Evolutionary conservation across 1,140 invertebrate genomes (phyloP).

Genomic region (Drosophila ogumai): DNA sequence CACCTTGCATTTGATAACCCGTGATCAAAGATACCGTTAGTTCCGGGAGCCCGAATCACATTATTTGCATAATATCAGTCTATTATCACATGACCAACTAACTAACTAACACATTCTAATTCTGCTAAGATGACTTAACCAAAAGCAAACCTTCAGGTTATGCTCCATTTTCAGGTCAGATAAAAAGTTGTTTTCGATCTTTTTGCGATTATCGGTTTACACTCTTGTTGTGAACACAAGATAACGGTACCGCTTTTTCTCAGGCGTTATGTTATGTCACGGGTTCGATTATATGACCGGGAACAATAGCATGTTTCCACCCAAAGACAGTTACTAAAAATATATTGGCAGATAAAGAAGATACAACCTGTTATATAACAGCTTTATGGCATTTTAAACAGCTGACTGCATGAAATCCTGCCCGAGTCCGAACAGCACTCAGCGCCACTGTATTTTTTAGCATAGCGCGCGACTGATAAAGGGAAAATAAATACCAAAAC

Average conservation of each 20-base stretch:
- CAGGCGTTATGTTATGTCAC: conserved; percentile 30
- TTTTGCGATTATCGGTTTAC: conserved; percentile 17
- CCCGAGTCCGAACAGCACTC: not conserved
- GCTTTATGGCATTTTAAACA: conserved; percentile 8
- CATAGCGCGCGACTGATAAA: conserved; percentile 16
- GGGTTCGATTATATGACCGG: conserved; percentile 12
- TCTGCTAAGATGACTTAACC: conserved; percentile 1
- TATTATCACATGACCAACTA: conserved; percentile 27
- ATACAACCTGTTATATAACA: conserved; percentile 15
- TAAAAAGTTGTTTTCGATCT: conserved; percentile 40
- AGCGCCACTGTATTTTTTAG: conserved; percentile 10
- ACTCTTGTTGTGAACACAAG: conserved; percentile 21
- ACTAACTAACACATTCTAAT: conserved; percentile 6
- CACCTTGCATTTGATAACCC: conserved; percentile 20
- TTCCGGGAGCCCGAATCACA: not conserved
- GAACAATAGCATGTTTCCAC: not conserved
- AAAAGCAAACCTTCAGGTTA: conserved; percentile 6
- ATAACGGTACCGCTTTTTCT: conserved; percentile 21
- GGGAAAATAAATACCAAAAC: conserved; percentile 12
- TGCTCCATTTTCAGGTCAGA: conserved; percentile 29
- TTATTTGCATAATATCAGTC: conserved; percentile 37
- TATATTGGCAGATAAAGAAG: not conserved
- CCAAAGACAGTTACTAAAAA: not conserved
- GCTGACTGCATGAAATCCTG: not conserved
- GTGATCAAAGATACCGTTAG: conserved; percentile 23